These are phyloP conservation scores for Terrapene triunguis DNA, from an alignment of 2,113 vertebrate genomes.

Conservation along the genomic window DNA sequence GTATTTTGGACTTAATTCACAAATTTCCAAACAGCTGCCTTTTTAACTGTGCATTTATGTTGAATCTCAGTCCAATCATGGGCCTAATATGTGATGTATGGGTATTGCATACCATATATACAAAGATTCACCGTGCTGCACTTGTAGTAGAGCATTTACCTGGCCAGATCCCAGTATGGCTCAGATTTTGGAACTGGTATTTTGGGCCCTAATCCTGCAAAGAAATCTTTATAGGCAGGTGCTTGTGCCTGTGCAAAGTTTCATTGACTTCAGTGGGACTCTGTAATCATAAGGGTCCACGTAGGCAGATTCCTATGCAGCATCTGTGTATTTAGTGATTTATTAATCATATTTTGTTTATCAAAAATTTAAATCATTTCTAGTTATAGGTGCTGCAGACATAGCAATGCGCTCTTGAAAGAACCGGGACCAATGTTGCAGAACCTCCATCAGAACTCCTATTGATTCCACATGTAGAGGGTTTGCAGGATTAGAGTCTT, in stretches of 20 bases:
- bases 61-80: neutral
- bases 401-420: slow-evolving; percentile 12
- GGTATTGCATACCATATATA: too few species aligned
- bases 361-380: neutral
- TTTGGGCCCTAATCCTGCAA: neutral
- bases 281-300: fast-evolving
- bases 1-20: slow-evolving; percentile 1
- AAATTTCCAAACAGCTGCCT: slow-evolving; percentile 42
- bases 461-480: neutral
- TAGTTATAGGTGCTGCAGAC: neutral
- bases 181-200: neutral
- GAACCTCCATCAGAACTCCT: neutral
- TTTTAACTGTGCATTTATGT: slow-evolving; percentile 26
- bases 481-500: neutral
- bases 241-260: neutral
- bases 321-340: neutral
- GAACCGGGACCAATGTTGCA: neutral
- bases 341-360: neutral
- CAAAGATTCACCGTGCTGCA: neutral
- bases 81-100: neutral
- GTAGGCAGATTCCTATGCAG: neutral
- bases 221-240: neutral
- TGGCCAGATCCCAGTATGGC: slow-evolving; percentile 16
- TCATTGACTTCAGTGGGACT: neutral
- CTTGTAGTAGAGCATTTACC: neutral